These are phyloP conservation scores for Tricholauxania praeusta DNA, from an alignment of 2,888 invertebrate genomes.

Conservation along the genomic window DNA sequence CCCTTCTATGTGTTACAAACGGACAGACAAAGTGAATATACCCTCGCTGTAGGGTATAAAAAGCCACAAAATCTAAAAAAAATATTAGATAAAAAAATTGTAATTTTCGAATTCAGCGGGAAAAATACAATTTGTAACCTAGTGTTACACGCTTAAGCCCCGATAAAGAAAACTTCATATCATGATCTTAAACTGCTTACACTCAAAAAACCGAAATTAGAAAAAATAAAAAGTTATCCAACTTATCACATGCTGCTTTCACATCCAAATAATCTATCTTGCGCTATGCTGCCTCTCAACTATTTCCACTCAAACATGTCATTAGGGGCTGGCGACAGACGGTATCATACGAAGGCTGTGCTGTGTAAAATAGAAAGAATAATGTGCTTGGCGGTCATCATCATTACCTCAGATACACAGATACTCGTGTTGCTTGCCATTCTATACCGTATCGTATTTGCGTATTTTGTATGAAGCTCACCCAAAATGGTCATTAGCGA, in stretches of 20 bases:
- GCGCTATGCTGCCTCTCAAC: conserved; percentile 27
- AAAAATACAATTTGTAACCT: too few species aligned
- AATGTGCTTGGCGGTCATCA: conserved; percentile 58
- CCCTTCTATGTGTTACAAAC: too few species aligned
- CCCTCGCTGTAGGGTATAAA: too few species aligned
- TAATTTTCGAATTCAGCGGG: too few species aligned
- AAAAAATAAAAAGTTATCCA: background rate
- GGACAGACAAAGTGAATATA: too few species aligned
- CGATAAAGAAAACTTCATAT: conserved; percentile 5
- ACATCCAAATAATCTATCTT: conserved; percentile 9
- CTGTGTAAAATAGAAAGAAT: conserved; percentile 50
- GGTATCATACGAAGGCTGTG: conserved; percentile 45
- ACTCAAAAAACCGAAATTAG: background rate
- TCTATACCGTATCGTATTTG: conserved; percentile 8
- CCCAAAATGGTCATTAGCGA: conserved; percentile 62
- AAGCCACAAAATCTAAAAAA: too few species aligned
- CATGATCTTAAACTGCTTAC: conserved; percentile 3
- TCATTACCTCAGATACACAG: conserved; percentile 56
- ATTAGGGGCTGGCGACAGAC: conserved; percentile 23
- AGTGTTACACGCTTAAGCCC: too few species aligned
- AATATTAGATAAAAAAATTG: too few species aligned
- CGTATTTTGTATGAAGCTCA: conserved; percentile 37
- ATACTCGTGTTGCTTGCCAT: conserved; percentile 19
- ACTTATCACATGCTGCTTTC: conserved; percentile 2
- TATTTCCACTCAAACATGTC: conserved; percentile 28